Conservation (phyloP, 2,888 invertebrate genomes). For the Ypsolopha scabrella region DNA sequence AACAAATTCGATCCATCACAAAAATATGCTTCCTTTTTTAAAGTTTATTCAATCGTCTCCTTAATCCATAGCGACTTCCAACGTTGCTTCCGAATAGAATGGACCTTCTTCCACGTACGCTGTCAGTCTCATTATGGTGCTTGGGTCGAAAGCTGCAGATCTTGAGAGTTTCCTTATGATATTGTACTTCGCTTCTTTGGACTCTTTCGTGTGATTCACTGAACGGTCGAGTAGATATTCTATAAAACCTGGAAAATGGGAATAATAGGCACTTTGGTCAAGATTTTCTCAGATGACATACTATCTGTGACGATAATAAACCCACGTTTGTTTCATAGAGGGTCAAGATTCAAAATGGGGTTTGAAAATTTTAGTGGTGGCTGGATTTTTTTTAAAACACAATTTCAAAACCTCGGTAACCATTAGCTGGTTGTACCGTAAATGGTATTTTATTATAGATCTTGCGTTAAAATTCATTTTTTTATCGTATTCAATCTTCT, state of each 20-base stretch:
- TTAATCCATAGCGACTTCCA: slow-evolving; percentile 83
- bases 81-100: slow-evolving; percentile 75
- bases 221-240: slow-evolving; percentile 85
- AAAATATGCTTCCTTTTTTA: too few relatives aligned
- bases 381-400: too few relatives aligned
- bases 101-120: slow-evolving; percentile 83
- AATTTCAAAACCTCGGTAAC: too few relatives aligned
- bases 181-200: slow-evolving; percentile 81
- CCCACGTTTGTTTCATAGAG: neutral
- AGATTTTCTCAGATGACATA: neutral
- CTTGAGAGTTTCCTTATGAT: slow-evolving; percentile 74
- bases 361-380: too few relatives aligned
- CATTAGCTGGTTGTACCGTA: too few relatives aligned
- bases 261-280: neutral
- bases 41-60: slow-evolving; percentile 29
- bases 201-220: slow-evolving; percentile 76
- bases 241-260: slow-evolving; percentile 69
- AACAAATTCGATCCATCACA: too few relatives aligned
- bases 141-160: slow-evolving; percentile 72
- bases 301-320: too few relatives aligned
- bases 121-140: slow-evolving; percentile 71
- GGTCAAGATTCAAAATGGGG: too few relatives aligned
- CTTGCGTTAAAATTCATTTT: too few relatives aligned
- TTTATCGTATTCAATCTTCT: too few relatives aligned
- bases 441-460: too few relatives aligned